phyloP scores from a whole-genome alignment of 2,113 vertebrate genomes.

The Isichthys henryi region DNA sequence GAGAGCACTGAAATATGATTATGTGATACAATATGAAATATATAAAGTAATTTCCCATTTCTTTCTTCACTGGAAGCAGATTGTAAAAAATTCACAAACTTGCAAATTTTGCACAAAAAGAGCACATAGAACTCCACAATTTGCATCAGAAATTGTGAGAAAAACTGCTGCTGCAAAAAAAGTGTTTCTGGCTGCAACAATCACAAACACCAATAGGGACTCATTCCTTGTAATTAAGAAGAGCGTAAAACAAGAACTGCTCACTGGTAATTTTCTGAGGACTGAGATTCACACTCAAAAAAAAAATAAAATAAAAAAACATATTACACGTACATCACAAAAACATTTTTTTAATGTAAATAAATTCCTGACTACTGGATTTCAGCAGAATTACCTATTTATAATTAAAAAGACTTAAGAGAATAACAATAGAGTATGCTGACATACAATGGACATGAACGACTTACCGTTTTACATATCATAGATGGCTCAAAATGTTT shows the following conservation, averaged over 20 bases:
- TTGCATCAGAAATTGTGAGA: background rate
- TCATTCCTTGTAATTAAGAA: background rate
- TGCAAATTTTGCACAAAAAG: background rate
- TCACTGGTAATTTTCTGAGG: background rate
- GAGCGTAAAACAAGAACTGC: background rate
- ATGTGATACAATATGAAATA: background rate
- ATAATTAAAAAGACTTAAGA: background rate
- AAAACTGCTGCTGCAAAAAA: background rate
- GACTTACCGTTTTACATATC: constrained; percentile 82
- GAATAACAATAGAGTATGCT: background rate
- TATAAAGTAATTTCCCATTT: background rate
- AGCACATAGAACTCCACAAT: too few relatives aligned
- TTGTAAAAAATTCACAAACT: background rate
- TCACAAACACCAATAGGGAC: background rate
- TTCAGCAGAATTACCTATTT: background rate
- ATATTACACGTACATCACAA: background rate
- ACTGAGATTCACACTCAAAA: background rate
- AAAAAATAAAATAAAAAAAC: background rate
- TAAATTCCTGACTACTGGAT: background rate
- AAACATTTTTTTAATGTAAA: background rate
- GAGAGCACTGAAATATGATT: background rate
- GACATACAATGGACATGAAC: background rate
- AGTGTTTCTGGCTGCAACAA: background rate
- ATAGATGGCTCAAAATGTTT: constrained; percentile 90
- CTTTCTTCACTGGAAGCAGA: background rate